Conservation (phyloP, 30 jellyfish, hydroid and myxozoan species). For the Pelagia noctiluca region DNA sequence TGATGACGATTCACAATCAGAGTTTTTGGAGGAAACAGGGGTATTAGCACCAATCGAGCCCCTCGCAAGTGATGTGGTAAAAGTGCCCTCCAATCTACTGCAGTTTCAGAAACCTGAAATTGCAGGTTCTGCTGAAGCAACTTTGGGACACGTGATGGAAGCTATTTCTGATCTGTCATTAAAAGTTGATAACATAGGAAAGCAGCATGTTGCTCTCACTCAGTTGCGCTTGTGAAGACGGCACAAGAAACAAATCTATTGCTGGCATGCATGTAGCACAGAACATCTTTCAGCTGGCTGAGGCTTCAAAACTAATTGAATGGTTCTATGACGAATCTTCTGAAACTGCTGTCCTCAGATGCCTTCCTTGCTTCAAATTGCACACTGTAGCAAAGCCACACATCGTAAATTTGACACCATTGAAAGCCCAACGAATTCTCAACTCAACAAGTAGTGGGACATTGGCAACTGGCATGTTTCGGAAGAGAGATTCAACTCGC, state of each 20-base stretch:
- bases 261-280: slow-evolving; percentile 8
- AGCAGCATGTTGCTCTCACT: slow-evolving; percentile 1
- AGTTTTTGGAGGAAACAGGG: no score
- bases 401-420: slow-evolving; percentile 4
- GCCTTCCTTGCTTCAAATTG: slow-evolving; percentile 31
- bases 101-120: neutral
- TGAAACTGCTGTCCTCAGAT: slow-evolving; percentile 34
- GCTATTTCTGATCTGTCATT: slow-evolving; percentile 22
- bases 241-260: neutral
- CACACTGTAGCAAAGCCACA: slow-evolving; percentile 30
- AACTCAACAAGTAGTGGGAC: neutral
- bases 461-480: slow-evolving; percentile 41
- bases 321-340: slow-evolving; percentile 57
- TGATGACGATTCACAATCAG: slow-evolving; percentile 5
- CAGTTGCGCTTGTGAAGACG: slow-evolving; percentile 34
- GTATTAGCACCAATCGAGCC: no score
- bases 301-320: slow-evolving; percentile 25
- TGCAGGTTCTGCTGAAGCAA: slow-evolving; percentile 8
- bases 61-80: neutral
- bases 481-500: slow-evolving; percentile 6
- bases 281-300: slow-evolving; percentile 18
- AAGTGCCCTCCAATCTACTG: neutral
- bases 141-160: slow-evolving; percentile 29
- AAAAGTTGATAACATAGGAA: slow-evolving; percentile 50
- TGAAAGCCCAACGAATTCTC: slow-evolving; percentile 51